Conservation (phyloP, 1,140 invertebrate genomes). For the Meloidogyne floridensis region DNA sequence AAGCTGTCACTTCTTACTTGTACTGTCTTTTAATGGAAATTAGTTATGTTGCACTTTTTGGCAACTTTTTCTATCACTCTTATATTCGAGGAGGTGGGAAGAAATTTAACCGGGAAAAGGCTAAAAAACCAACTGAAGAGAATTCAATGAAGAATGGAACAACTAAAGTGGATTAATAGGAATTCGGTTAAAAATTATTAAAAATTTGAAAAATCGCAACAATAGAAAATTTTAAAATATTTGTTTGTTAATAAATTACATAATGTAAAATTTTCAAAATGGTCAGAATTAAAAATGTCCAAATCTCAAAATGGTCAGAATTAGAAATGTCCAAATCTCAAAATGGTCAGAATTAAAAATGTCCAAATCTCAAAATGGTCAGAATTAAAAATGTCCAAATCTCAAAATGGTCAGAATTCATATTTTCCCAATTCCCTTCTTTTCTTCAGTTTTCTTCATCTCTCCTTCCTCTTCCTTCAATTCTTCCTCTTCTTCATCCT, state of each 20-base stretch:
- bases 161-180: background rate
- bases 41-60: slow-evolving; percentile 69
- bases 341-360: too few species aligned
- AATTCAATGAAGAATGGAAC: slow-evolving; percentile 8
- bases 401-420: too few species aligned
- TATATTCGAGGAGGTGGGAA: slow-evolving; percentile 66
- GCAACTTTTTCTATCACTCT: slow-evolving; percentile 69
- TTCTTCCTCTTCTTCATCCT: slow-evolving; percentile 16
- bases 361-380: too few species aligned
- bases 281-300: too few species aligned
- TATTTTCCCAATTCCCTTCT: background rate
- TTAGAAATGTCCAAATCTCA: too few species aligned
- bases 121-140: slow-evolving; percentile 12
- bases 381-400: too few species aligned
- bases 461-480: background rate
- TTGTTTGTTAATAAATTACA: too few species aligned
- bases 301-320: too few species aligned
- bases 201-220: too few species aligned
- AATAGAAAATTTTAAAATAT: background rate
- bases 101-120: slow-evolving; percentile 59
- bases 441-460: background rate
- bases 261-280: too few species aligned
- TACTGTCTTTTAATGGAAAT: slow-evolving; percentile 90
- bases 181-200: too few species aligned
- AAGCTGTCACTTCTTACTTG: slow-evolving; percentile 78